A percentile compares a stretch with the other conserved stretches of the same genome.
Conservation (phyloP, 2,797 vertebrate genomes). For the Mionectes olivaceus region DNA sequence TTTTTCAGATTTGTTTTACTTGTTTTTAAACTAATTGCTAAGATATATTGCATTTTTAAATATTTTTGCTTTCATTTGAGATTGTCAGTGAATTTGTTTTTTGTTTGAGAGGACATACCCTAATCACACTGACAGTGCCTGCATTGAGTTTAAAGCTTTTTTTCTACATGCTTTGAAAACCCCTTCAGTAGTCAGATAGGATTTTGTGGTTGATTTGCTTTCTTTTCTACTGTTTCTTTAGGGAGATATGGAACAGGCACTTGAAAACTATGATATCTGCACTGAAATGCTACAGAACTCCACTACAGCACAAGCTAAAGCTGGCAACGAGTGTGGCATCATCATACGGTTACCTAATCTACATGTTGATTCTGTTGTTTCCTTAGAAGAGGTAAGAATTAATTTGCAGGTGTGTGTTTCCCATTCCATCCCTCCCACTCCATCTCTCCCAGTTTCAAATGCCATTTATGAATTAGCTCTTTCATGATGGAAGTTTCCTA, state of each 20-base stretch:
- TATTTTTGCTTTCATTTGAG: not conserved
- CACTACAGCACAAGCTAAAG: slow-evolving; percentile 34
- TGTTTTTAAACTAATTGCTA: not conserved
- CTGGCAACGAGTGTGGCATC: slow-evolving; percentile 71
- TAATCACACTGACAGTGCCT: not conserved
- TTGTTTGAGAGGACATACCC: not conserved
- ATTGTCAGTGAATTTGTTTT: not conserved
- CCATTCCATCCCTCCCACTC: not conserved
- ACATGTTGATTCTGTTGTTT: slow-evolving; percentile 87
- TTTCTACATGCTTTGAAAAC: not conserved
- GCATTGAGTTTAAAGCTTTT: not conserved
- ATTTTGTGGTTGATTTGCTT: not conserved
- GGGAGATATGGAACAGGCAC: slow-evolving; percentile 96
- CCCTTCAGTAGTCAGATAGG: not conserved
- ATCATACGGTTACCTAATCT: slow-evolving; percentile 90
- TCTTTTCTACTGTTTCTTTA: slow-evolving; percentile 46
- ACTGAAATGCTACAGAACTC: slow-evolving; percentile 88
- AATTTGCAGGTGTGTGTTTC: not conserved
- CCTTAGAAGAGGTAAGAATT: slow-evolving; percentile 90
- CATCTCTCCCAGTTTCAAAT: not conserved
- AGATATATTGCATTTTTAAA: not conserved
- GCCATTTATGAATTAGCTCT: not conserved
- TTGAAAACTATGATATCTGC: slow-evolving; percentile 95
- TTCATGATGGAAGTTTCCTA: not conserved
- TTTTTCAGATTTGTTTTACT: not conserved